Evolutionary conservation across 2,113 vertebrate genomes (phyloP).

Genomic region (Cyrtonyx montezumae): DNA sequence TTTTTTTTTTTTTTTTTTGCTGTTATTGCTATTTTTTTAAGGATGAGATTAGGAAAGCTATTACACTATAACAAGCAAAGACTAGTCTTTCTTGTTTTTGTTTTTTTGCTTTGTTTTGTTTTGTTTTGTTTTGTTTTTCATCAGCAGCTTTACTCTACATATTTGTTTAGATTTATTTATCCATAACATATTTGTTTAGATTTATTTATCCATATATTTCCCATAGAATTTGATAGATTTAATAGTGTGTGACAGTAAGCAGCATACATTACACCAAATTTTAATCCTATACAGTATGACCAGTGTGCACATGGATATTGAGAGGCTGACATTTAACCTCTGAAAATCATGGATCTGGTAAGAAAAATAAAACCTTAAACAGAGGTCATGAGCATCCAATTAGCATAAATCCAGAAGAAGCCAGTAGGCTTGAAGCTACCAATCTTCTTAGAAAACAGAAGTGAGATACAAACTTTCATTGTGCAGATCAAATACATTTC

Average conservation of each 20-base stretch:
- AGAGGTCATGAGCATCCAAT: not conserved
- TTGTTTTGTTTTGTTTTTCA: too few relatives aligned
- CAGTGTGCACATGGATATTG: fast-evolving
- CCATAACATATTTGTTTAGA: not conserved
- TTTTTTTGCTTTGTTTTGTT: too few relatives aligned
- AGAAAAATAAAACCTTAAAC: not conserved
- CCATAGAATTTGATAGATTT: not conserved
- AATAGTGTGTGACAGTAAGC: not conserved
- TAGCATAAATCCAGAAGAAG: not conserved
- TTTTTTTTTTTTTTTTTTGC: conserved; percentile 61
- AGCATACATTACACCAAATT: not conserved
- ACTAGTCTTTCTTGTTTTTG: not conserved
- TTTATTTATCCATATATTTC: not conserved
- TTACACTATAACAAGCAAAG: conserved; percentile 34
- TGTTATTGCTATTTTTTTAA: not conserved
- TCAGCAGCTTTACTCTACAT: not conserved
- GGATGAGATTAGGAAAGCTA: not conserved
- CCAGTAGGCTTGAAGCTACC: not conserved
- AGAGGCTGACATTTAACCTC: too few relatives aligned
- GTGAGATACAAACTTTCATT: not conserved
- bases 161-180: not conserved
- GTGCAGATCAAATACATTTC: not conserved
- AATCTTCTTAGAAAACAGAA: not conserved
- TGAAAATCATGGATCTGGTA: not conserved
- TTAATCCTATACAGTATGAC: not conserved